A percentile compares a stretch with the other conserved stretches of the same genome.
phyloP scores from a whole-genome alignment of 2,113 vertebrate genomes.

The Aptenodytes forsteri region DNA sequence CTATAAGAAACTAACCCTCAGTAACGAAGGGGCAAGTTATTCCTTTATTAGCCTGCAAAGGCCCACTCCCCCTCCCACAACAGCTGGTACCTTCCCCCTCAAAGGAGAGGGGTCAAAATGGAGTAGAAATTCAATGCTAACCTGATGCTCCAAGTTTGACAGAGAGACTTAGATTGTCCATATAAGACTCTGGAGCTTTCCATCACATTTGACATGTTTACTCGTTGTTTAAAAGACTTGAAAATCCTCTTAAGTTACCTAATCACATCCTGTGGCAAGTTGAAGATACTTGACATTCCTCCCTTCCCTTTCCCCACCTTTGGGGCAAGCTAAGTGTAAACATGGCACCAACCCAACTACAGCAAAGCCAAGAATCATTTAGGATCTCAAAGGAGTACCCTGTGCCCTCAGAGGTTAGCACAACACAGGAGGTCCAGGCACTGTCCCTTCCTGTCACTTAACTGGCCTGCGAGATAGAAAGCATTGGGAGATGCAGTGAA shows the following conservation, averaged over 20 bases:
- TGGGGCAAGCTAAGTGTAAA: slow-evolving; percentile 35
- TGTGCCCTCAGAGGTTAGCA: not conserved
- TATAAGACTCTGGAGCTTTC: slow-evolving; percentile 3
- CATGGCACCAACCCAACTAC: not conserved
- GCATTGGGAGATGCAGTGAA: not conserved
- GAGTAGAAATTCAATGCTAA: not conserved
- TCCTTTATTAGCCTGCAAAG: not conserved
- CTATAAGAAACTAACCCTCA: not conserved
- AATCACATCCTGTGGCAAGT: slow-evolving; percentile 29
- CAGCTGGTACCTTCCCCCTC: not conserved
- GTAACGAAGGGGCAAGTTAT: not conserved
- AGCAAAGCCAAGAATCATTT: not conserved
- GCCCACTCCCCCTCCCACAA: not conserved
- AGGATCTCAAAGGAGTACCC: not conserved
- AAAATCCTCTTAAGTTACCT: slow-evolving; percentile 29
- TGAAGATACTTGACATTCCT: slow-evolving; percentile 36
- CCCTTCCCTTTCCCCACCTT: not conserved
- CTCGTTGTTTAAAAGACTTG: not conserved
- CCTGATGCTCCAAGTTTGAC: not conserved
- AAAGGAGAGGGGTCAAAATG: not conserved
- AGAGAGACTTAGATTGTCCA: not conserved
- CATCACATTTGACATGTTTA: slow-evolving; percentile 39
- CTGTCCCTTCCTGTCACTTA: not conserved
- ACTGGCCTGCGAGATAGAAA: not conserved
- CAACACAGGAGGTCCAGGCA: not conserved